These are phyloP conservation scores for Pycnomerus fuliginosus DNA, from an alignment of 2,888 invertebrate species.

Conservation along the genomic window DNA sequence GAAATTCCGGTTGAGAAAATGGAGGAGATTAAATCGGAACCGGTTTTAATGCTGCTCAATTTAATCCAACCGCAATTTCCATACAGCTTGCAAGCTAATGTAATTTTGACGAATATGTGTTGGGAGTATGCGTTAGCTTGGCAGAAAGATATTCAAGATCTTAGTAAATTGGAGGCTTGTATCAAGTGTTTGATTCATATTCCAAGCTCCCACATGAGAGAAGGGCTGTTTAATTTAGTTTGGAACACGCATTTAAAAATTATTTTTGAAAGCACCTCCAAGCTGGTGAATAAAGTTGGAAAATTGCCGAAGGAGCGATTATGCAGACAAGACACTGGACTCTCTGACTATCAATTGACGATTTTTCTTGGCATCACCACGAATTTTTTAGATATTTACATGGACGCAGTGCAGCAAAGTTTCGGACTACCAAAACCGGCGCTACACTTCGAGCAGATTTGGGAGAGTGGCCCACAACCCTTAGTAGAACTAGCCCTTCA, in stretches of 20 bases:
- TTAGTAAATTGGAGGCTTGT: conserved; percentile 69
- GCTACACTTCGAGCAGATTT: conserved; percentile 63
- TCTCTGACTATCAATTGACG: conserved; percentile 64
- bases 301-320: conserved; percentile 83
- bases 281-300: conserved; percentile 77
- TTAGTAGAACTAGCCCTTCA: conserved; percentile 77
- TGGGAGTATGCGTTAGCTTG: conserved; percentile 91
- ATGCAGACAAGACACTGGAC: conserved; percentile 74
- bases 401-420: conserved; percentile 49
- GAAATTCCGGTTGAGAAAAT: conserved; percentile 19
- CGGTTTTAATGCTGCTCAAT: conserved; percentile 63
- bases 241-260: conserved; percentile 90
- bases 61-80: conserved; percentile 79
- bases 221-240: conserved; percentile 80
- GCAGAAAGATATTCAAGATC: conserved; percentile 73
- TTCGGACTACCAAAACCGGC: conserved; percentile 47
- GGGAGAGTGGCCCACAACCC: conserved; percentile 66
- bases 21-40: conserved; percentile 37
- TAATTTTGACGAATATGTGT: conserved; percentile 80
- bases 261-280: conserved; percentile 71
- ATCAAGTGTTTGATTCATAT: conserved; percentile 68
- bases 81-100: conserved; percentile 76
- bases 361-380: conserved; percentile 55
- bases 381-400: conserved; percentile 55
- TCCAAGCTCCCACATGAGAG: conserved; percentile 66